Percentiles rank a stretch among this genome's conserved stretches.
Conservation (phyloP, 2,888 invertebrate species). For the Phyllotreta striolata region DNA sequence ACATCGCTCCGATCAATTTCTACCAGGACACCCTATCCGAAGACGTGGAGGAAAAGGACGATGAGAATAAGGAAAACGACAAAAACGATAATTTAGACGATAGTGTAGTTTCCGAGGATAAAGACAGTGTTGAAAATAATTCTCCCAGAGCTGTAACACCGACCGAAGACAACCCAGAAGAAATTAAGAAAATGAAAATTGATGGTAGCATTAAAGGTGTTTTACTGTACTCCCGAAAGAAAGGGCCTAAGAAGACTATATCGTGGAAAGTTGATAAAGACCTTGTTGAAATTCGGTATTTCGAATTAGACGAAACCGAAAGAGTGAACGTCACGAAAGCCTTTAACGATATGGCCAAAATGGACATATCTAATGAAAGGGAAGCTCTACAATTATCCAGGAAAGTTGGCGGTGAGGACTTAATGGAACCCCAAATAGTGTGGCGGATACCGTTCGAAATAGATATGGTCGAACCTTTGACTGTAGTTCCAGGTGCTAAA, state of each 20-base stretch:
- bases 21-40: slow-evolving; percentile 85
- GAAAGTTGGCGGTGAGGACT: slow-evolving; percentile 77
- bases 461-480: slow-evolving; percentile 71
- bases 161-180: slow-evolving; percentile 56
- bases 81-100: slow-evolving; percentile 53
- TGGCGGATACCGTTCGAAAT: slow-evolving; percentile 80
- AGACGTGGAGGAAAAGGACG: slow-evolving; percentile 56
- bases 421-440: slow-evolving; percentile 81
- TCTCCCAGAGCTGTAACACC: slow-evolving; percentile 41
- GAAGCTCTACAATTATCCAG: slow-evolving; percentile 82
- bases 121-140: slow-evolving; percentile 42
- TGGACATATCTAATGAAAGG: slow-evolving; percentile 87
- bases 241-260: slow-evolving; percentile 78
- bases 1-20: slow-evolving; percentile 74
- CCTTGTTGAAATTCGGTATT: slow-evolving; percentile 84
- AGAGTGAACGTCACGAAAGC: slow-evolving; percentile 92
- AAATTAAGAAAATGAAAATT: slow-evolving; percentile 40
- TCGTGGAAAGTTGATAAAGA: slow-evolving; percentile 82
- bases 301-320: slow-evolving; percentile 95
- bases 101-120: slow-evolving; percentile 31
- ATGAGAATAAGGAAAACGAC: slow-evolving; percentile 54
- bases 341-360: slow-evolving; percentile 90
- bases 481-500: slow-evolving; percentile 74
- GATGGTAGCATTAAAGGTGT: slow-evolving; percentile 77
- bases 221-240: slow-evolving; percentile 75